Base-by-base conservation (phyloP, 30 jellyfish, hydroid and myxozoan species). In the Mastigias papua region DNA sequence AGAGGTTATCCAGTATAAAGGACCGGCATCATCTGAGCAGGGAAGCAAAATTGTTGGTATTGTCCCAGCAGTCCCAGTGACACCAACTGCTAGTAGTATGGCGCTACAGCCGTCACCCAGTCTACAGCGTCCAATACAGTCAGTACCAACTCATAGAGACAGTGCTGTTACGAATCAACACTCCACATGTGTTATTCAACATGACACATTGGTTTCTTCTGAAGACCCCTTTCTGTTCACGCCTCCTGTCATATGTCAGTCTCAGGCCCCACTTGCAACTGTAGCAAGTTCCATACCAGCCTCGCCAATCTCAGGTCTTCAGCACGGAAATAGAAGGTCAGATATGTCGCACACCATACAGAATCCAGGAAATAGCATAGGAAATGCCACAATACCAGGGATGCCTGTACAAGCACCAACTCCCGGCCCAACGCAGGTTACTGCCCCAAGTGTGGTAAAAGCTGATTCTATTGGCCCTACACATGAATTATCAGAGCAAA, bases 401-500 rank as follows among this genome's bases (percentile, higher is more conserved):
- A 2, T 63, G 3, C 33, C 74, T 5, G 42, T 25, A 22, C 46
- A 5, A 63, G 19, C 74, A 10, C 20, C 74, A 1, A 27, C 37
- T 25, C 13, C 35, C 7, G 74, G 26, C 15, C 74, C 20, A 22
- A 11, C 74, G 15, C 35, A 30, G n/a, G 80, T 69, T 69, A 48
- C 9, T 33, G 33, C 21, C 32, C 48, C 33, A 72, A 30, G 37
- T 16, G 28, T 16, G 1, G 76, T 17, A 6, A 60, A 63, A 35
- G 69, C 88, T 6, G 84, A 64, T 32, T 30, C 72, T 16, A 69
- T 86, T 32, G 88, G 87, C 17, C 94, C 92, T 15, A 81, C 80
- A 60, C 95, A 74, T 21, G 92, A 90, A 29, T 63, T 95, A 1
- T 86, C 92, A 21, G 98, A 96, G 34, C 96, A 83, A 33, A 98